Evolutionary conservation across 2,113 vertebrate species (phyloP).

Genomic region (Axis porcinus): DNA sequence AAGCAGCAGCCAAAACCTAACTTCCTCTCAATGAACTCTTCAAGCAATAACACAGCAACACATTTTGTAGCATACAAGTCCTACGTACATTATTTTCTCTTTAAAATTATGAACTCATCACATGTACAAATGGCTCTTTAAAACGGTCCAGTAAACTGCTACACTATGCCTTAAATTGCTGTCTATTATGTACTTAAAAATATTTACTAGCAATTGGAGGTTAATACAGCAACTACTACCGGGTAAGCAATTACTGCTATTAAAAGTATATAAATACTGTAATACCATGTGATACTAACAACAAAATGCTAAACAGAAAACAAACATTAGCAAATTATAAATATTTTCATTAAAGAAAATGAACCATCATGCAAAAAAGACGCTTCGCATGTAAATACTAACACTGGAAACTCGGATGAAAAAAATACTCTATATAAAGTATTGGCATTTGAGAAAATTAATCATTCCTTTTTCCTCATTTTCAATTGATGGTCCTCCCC

Average conservation of each 20-base stretch:
- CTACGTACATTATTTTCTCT: conserved; percentile 60
- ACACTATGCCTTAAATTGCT: conserved; percentile 65
- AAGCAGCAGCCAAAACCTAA: not conserved
- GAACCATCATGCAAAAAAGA: conserved; percentile 17
- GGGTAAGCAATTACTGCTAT: conserved; percentile 62
- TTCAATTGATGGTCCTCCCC: not conserved
- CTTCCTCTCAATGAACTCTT: conserved; percentile 36
- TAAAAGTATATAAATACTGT: conserved; percentile 71
- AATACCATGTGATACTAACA: conserved; percentile 47
- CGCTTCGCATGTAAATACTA: conserved; percentile 39
- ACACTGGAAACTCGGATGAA: conserved; percentile 27
- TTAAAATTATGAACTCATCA: conserved; percentile 77
- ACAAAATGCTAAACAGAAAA: conserved; percentile 57
- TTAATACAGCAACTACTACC: conserved; percentile 76
- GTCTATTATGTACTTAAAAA: conserved; percentile 76
- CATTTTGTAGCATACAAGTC: conserved; percentile 27
- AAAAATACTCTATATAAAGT: not conserved
- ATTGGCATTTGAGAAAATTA: conserved; percentile 3
- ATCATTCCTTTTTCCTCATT: not conserved
- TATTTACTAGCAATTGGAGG: conserved; percentile 73
- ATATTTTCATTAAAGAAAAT: conserved; percentile 59
- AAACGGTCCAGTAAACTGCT: conserved; percentile 76
- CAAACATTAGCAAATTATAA: conserved; percentile 45
- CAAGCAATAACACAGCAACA: conserved; percentile 34
- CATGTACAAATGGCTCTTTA: conserved; percentile 74